phyloP scores from a whole-genome alignment of 2,888 invertebrate genomes.

The Tetramorium bicarinatum region DNA sequence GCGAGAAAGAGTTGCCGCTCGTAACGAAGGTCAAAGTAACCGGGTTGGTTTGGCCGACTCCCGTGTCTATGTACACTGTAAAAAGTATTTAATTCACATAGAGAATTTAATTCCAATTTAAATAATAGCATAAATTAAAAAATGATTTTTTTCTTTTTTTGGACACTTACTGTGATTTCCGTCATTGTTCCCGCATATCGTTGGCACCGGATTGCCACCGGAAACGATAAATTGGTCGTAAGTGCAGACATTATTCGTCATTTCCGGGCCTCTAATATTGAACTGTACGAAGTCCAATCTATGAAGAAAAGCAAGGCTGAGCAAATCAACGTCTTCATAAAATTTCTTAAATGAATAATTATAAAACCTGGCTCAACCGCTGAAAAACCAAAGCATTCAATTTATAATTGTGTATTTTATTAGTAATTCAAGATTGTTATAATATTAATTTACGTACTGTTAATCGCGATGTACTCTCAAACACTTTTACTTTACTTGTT shows the following conservation, averaged over 20 bases:
- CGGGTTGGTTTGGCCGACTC: constrained; percentile 91
- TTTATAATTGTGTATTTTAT: neutral
- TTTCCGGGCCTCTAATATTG: constrained; percentile 92
- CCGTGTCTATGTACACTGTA: constrained; percentile 94
- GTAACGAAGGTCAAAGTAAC: constrained; percentile 94
- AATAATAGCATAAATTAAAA: neutral
- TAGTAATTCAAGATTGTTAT: neutral
- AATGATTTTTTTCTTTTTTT: neutral
- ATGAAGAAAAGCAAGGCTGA: neutral
- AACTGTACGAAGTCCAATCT: constrained; percentile 93
- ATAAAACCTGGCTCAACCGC: neutral
- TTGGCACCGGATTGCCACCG: constrained; percentile 92
- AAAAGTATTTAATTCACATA: neutral
- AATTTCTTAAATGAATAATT: neutral
- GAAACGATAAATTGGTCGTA: constrained; percentile 95
- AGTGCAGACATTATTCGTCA: constrained; percentile 92
- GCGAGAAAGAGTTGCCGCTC: constrained; percentile 91
- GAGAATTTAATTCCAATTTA: neutral
- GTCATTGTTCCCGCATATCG: constrained; percentile 93
- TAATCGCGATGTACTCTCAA: neutral
- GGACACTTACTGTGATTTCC: constrained; percentile 92
- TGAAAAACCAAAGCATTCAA: neutral
- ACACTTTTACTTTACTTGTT: neutral
- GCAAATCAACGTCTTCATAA: neutral
- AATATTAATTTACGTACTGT: neutral